These are phyloP conservation scores for Rhogogaster chlorosoma DNA, from an alignment of 2,888 invertebrate genomes.

Conservation along the genomic window DNA sequence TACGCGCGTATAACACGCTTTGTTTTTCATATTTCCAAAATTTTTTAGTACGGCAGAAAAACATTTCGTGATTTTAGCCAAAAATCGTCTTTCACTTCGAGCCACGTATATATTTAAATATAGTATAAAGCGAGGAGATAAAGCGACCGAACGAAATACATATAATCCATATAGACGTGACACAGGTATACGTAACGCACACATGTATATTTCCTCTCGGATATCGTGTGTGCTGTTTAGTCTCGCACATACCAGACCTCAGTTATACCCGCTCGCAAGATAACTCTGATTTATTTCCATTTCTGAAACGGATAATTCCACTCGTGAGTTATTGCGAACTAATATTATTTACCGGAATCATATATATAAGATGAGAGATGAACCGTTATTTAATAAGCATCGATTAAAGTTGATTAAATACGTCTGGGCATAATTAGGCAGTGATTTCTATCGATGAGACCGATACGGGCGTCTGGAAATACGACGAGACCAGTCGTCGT, in stretches of 20 bases:
- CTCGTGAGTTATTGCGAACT: slow-evolving; percentile 19
- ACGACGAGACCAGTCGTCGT: not conserved
- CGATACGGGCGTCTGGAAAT: not conserved
- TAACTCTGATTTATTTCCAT: slow-evolving; percentile 76
- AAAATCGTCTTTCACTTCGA: not conserved
- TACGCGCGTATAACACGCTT: not conserved
- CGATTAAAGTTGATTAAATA: not conserved
- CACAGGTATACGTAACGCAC: not conserved
- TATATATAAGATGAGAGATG: not conserved
- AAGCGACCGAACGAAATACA: not conserved
- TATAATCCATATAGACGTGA: not conserved
- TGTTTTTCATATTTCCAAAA: not conserved
- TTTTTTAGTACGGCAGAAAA: not conserved
- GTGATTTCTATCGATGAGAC: not conserved
- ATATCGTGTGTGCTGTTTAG: slow-evolving; percentile 63
- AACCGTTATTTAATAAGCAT: not conserved
- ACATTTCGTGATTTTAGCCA: not conserved
- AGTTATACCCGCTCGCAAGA: slow-evolving; percentile 71
- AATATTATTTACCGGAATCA: not conserved
- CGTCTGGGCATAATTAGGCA: too few relatives aligned
- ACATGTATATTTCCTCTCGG: slow-evolving; percentile 56
- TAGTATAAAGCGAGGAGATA: not conserved
- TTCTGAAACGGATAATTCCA: slow-evolving; percentile 59
- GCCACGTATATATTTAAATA: too few relatives aligned
- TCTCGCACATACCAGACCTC: slow-evolving; percentile 68